Conservation (phyloP, 2,797 vertebrate genomes). For the Sebastes dallii region DNA sequence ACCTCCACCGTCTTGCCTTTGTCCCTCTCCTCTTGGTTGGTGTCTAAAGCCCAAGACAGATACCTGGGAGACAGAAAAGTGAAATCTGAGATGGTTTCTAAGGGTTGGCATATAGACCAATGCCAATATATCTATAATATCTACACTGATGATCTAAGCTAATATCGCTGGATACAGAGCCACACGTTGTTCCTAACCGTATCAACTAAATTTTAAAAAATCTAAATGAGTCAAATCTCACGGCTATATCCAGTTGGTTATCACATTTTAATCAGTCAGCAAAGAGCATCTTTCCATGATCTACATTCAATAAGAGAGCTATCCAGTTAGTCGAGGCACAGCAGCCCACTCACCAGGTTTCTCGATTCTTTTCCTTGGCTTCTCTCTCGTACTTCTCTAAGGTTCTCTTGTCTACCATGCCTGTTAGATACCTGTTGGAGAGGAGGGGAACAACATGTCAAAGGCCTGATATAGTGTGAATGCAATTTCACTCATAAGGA, state of each 20-base stretch:
- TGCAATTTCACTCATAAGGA: background rate
- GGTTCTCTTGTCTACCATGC: constrained; percentile 99
- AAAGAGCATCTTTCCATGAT: background rate
- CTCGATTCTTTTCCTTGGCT: constrained; percentile 99
- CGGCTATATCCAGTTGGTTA: background rate
- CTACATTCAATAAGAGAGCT: background rate
- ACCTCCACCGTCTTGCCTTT: constrained; percentile 99
- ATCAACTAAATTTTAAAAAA: background rate
- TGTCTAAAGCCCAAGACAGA: constrained; percentile 97
- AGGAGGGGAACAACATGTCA: background rate
- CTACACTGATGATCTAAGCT: background rate
- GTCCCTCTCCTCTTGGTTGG: constrained; percentile 97
- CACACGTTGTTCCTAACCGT: background rate
- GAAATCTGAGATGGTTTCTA: background rate
- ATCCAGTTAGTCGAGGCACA: background rate
- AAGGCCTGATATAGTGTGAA: background rate
- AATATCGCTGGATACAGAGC: background rate
- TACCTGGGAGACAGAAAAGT: constrained; percentile 83
- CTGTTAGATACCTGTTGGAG: constrained; percentile 92
- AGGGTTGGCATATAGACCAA: background rate
- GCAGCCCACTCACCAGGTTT: constrained; percentile 89
- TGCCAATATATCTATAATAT: background rate
- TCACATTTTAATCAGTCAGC: background rate
- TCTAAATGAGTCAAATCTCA: background rate
- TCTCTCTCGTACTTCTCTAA: constrained; percentile 98